These are phyloP conservation scores for Nyctibius grandis DNA, from an alignment of 2,797 vertebrate species.

Conservation along the genomic window DNA sequence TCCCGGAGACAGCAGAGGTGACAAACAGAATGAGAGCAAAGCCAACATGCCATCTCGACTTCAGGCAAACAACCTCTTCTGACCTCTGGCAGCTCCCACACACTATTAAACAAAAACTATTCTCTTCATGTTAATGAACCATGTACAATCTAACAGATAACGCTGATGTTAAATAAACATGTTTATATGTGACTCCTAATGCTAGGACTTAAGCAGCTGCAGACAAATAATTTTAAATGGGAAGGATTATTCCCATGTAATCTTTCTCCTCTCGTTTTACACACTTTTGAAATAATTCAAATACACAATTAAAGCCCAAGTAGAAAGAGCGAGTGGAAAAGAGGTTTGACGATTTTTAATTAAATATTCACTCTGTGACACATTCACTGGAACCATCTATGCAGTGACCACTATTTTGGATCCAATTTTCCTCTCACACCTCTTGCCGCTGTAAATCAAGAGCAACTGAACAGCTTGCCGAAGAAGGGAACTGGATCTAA, in stretches of 20 bases:
- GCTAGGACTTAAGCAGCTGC: neutral
- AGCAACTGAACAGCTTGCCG: neutral
- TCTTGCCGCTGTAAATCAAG: neutral
- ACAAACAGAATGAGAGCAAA: slow-evolving; percentile 38
- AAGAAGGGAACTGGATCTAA: neutral
- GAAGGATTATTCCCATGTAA: neutral
- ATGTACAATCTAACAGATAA: slow-evolving; percentile 51
- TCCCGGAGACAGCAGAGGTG: neutral
- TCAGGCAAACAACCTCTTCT: slow-evolving; percentile 41
- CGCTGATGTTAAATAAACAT: slow-evolving; percentile 40
- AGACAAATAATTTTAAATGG: slow-evolving; percentile 29
- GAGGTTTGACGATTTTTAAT: neutral
- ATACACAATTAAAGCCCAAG: neutral
- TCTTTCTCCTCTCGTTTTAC: neutral
- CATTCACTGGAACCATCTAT: neutral
- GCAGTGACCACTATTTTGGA: neutral
- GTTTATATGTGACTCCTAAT: slow-evolving; percentile 18
- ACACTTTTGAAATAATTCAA: slow-evolving; percentile 1
- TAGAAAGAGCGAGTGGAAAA: neutral
- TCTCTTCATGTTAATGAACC: slow-evolving; percentile 58
- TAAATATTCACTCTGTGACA: neutral
- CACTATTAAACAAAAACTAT: slow-evolving; percentile 50
- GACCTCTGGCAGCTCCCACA: slow-evolving; percentile 49
- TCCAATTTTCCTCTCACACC: neutral
- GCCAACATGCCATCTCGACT: slow-evolving; percentile 54